Evolutionary conservation across 2,797 vertebrate species (phyloP), one percentile per base, ranked within the genome.

Genomic region (Coilia nasus): DNA sequence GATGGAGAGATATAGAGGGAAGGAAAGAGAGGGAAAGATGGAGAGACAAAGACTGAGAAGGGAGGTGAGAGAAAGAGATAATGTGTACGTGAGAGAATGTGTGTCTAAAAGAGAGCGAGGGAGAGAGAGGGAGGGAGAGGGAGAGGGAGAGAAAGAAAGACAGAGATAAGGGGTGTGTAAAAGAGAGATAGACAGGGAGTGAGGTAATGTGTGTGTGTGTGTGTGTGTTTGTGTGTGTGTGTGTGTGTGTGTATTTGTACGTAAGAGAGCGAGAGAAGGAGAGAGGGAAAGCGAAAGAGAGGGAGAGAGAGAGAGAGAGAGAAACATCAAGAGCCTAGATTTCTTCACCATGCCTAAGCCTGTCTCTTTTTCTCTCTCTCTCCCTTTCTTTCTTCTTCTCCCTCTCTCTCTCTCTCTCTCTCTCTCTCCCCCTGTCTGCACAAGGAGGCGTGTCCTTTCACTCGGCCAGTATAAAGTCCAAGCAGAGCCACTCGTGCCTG

Each of bases 391-490:
- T 47, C 46, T 47, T 10, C 10, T 10, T 47, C 46, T 47, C 46
- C n/a, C 50, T 54, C 50, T 54, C 50, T 54, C 50, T 54, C 2
- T 54, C 50, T 10, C 50, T 54, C 50, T 93, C 92, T 92, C 91
- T 92, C 88, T 25, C 54, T 41, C 41, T 35, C 92, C 90, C 92
- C 93, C 93, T 90, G 89, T 83, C 89, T 91, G 92, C 90, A 90
- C 90, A 90, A 91, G 93, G 94, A 94, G 94, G 94, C 93, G 93
- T 94, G 94, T 93, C 95, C 90, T 92, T 2, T 59, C 57, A 59
- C 67, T 35, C 86, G 90, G 91, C 92, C 92, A 91, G 93, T 94
- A 95, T 95, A 95, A 95, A 95, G 94, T 94, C 94, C 93, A 93
- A 90, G 92, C 90, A 93, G 92, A 93, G 91, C 87, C 87, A 90